These are phyloP conservation scores for Cebus imitator DNA, from an alignment of 2,113 vertebrate species.

Conservation along the genomic window DNA sequence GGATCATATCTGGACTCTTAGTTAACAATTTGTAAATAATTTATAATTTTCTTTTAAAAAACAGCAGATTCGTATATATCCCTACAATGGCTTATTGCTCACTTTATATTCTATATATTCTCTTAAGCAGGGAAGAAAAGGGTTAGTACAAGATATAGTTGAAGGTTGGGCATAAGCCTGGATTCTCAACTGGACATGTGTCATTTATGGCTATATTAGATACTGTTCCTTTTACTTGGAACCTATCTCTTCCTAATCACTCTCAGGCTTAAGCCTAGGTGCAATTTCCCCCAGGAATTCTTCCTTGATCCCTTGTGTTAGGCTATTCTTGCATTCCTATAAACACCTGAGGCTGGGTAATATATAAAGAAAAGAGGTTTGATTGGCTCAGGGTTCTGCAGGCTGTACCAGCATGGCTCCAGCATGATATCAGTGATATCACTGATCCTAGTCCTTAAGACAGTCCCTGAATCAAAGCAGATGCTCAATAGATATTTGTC, in stretches of 20 bases:
- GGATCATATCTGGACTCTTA: neutral
- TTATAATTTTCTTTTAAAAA: neutral
- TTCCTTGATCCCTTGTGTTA: neutral
- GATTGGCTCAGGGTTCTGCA: no score
- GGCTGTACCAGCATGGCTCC: no score
- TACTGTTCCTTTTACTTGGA: neutral
- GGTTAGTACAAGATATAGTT: neutral
- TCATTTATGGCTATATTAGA: neutral
- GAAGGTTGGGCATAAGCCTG: neutral
- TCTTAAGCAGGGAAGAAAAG: neutral
- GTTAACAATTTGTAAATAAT: neutral
- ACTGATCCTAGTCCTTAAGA: neutral
- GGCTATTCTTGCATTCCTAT: no score
- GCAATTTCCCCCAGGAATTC: neutral
- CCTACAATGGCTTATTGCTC: neutral
- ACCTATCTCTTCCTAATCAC: neutral
- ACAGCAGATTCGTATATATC: neutral
- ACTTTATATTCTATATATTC: neutral
- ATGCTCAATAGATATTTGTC: neutral
- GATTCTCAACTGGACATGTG: neutral
- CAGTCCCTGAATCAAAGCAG: neutral
- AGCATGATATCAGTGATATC: neutral
- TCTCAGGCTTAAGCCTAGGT: neutral
- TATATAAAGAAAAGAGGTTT: no score
- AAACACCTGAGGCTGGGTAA: no score